A percentile compares a stretch with the other conserved stretches of the same genome.
phyloP scores from a whole-genome alignment of 1,140 invertebrate genomes.

The Branchinecta lynchi region DNA sequence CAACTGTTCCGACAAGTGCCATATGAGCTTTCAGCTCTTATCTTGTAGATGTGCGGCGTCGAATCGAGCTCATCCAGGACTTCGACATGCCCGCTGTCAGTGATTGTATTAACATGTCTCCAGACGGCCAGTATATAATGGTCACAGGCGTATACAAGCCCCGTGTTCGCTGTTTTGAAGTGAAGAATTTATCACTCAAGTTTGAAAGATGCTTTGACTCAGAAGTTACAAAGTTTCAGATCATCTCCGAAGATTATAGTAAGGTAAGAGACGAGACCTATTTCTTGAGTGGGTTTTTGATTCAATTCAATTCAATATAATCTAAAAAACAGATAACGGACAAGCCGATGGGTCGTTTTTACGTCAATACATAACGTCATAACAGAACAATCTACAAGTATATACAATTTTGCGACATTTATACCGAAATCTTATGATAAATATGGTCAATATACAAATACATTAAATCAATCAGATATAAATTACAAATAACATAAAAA shows the following conservation, averaged over 20 bases:
- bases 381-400: no score
- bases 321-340: no score
- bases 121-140: conserved; percentile 81
- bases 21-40: no score
- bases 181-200: conserved; percentile 88
- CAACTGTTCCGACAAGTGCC: no score
- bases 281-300: neutral
- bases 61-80: conserved; percentile 95
- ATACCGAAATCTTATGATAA: no score
- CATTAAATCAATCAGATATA: no score
- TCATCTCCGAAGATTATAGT: conserved; percentile 74
- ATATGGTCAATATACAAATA: no score
- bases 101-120: conserved; percentile 64
- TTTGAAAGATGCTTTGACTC: conserved; percentile 97
- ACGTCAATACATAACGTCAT: no score
- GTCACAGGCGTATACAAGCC: conserved; percentile 95
- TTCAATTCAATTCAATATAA: no score
- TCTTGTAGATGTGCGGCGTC: conserved; percentile 51
- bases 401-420: no score
- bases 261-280: conserved; percentile 42
- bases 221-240: conserved; percentile 74
- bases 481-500: no score
- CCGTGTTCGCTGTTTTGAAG: conserved; percentile 85
- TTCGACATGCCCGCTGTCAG: conserved; percentile 97
- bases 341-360: no score